Evolutionary conservation across 2,888 invertebrate species (phyloP).

Genomic region (Anorthoa munda): DNA sequence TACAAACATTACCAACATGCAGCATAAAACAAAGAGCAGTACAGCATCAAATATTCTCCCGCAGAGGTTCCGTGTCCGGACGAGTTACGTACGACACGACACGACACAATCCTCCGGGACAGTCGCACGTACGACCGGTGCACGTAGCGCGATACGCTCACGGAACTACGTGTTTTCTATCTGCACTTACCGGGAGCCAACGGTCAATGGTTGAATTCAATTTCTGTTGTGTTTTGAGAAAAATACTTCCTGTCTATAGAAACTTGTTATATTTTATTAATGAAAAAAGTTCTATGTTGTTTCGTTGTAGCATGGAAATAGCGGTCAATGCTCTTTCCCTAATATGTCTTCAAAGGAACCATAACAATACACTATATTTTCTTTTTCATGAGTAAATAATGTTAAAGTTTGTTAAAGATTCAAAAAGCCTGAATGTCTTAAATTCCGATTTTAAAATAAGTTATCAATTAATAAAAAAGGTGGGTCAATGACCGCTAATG

Average conservation of each 20-base stretch:
- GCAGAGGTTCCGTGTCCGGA: conserved; percentile 32
- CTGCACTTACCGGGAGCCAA: conserved; percentile 20
- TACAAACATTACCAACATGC: conserved; percentile 8
- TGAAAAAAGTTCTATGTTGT: background rate
- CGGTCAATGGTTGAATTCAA: conserved; percentile 18
- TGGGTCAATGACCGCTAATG: no score
- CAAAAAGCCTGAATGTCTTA: no score
- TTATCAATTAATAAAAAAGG: no score
- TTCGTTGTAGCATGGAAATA: no score
- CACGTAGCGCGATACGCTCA: conserved; percentile 29
- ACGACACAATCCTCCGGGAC: conserved; percentile 25
- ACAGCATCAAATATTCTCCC: conserved; percentile 50
- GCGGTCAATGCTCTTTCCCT: no score
- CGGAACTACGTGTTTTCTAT: conserved; percentile 38
- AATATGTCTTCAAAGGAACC: no score
- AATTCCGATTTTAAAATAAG: no score
- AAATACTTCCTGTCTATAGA: background rate
- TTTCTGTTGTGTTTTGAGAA: conserved; percentile 2
- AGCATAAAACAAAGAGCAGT: conserved; percentile 21
- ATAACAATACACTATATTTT: no score
- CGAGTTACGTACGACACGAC: conserved; percentile 30
- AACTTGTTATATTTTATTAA: background rate
- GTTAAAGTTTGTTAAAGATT: no score
- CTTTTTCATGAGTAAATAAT: no score
- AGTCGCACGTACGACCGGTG: conserved; percentile 24